Conservation (phyloP, 2,113 vertebrate species). For the Nycticebus coucang region DNA sequence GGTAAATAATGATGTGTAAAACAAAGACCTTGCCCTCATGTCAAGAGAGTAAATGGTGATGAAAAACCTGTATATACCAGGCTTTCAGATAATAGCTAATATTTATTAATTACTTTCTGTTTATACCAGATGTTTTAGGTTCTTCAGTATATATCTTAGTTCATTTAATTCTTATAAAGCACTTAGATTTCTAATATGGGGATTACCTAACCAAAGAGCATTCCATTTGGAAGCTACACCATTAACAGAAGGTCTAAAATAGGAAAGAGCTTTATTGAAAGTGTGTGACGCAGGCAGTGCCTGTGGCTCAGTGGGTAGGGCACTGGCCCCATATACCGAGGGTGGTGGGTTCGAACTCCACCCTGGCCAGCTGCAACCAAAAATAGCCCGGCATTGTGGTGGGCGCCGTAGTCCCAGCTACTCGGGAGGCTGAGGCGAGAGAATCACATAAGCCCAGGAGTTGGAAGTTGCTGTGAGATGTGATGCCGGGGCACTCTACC, state of each 20-base stretch:
- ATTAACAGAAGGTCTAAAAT: neutral
- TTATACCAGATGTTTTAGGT: neutral
- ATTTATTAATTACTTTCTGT: slow-evolving; percentile 12
- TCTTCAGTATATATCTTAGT: neutral
- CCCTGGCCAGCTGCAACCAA: no score
- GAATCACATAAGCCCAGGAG: no score
- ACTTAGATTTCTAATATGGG: neutral
- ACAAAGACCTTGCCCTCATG: neutral
- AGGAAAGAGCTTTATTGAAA: neutral
- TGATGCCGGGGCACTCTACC: no score
- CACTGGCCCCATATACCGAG: no score
- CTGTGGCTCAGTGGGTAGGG: no score
- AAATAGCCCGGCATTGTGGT: no score
- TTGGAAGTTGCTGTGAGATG: no score
- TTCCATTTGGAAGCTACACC: neutral
- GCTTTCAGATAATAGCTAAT: neutral
- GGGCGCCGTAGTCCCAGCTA: no score
- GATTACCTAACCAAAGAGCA: neutral
- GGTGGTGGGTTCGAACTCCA: no score
- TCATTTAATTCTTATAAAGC: slow-evolving; percentile 9
- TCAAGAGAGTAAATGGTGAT: slow-evolving; percentile 28
- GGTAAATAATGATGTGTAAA: slow-evolving; percentile 10
- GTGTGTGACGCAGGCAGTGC: neutral
- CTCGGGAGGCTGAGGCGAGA: no score
- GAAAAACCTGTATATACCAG: neutral